phyloP scores from a whole-genome alignment of 2,888 invertebrate species.

The Choreutis nemorana region DNA sequence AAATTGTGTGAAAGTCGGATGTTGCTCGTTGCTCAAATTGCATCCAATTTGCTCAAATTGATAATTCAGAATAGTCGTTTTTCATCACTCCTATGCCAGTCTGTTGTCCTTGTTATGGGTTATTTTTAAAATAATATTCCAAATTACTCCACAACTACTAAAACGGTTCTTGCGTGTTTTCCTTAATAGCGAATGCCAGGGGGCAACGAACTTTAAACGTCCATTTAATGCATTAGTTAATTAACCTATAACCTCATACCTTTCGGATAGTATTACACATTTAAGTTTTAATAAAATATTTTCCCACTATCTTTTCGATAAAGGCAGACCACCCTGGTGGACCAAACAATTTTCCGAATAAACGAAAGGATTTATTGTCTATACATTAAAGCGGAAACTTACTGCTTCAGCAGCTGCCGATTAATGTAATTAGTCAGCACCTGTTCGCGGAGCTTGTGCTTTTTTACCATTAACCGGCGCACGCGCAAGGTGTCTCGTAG shows the following conservation, averaged over 20 bases:
- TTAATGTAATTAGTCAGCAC: slow-evolving; percentile 39
- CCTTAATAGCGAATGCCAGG: not conserved
- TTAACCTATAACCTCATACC: no score
- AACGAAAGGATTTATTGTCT: no score
- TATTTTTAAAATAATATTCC: not conserved
- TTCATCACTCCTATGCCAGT: no score
- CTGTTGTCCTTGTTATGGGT: no score
- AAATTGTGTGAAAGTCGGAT: slow-evolving; percentile 20
- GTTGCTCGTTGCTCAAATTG: slow-evolving; percentile 14
- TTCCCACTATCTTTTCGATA: no score
- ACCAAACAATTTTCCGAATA: no score
- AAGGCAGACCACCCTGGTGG: no score
- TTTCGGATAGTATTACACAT: no score
- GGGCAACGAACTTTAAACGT: slow-evolving; percentile 4
- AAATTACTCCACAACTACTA: not conserved
- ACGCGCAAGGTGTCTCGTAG: slow-evolving; percentile 36
- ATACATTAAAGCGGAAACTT: no score
- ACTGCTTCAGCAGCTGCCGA: slow-evolving; percentile 43
- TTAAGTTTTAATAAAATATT: no score
- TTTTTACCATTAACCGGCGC: slow-evolving; percentile 13
- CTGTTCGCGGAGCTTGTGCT: slow-evolving; percentile 23
- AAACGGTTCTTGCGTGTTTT: not conserved
- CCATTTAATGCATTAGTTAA: slow-evolving; percentile 13
- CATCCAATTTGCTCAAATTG: slow-evolving; percentile 18
- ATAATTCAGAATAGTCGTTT: no score